phyloP scores from a whole-genome alignment of 30 jellyfish, hydroid and myxozoan genomes.

The Aurelia sp. region DNA sequence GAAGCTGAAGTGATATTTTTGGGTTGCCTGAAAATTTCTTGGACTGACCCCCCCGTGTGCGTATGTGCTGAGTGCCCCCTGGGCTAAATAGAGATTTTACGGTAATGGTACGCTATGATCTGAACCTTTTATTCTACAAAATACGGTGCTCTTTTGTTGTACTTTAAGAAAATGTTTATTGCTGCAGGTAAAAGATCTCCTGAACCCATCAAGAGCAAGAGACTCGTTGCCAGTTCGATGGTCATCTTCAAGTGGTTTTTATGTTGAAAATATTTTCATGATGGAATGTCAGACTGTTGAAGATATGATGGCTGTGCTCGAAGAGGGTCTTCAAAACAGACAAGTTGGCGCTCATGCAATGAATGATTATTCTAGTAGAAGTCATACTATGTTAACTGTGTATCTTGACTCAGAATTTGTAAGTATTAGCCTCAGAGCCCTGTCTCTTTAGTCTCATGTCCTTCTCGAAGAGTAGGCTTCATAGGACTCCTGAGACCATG shows the following conservation, averaged over 20 bases:
- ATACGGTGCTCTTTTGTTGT: too few species aligned
- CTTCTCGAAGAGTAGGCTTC: too few species aligned
- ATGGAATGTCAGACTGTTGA: conserved; percentile 87
- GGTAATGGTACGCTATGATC: too few species aligned
- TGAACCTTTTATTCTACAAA: too few species aligned
- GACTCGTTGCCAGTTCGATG: conserved; percentile 96
- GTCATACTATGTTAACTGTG: conserved; percentile 94
- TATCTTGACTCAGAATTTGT: conserved; percentile 86
- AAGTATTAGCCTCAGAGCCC: too few species aligned
- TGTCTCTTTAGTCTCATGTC: too few species aligned
- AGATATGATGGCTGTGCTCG: conserved; percentile 79
- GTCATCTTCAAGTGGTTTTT: conserved; percentile 89
- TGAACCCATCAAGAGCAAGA: conserved; percentile 91
- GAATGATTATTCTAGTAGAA: conserved; percentile 97
- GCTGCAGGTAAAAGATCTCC: conserved; percentile 88
- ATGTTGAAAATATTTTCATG: conserved; percentile 88
- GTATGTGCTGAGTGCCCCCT: too few species aligned
- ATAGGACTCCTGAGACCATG: too few species aligned
- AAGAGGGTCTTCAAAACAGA: conserved; percentile 86
- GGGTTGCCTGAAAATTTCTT: too few species aligned
- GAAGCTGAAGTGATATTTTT: too few species aligned
- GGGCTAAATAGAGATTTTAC: too few species aligned
- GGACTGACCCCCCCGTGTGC: too few species aligned
- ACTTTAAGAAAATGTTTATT: not conserved
- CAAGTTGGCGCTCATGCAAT: conserved; percentile 94